A percentile compares a stretch with the other conserved stretches of the same genome.
phyloP scores from a whole-genome alignment of 2,797 vertebrate species.

The Dermochelys coriacea region DNA sequence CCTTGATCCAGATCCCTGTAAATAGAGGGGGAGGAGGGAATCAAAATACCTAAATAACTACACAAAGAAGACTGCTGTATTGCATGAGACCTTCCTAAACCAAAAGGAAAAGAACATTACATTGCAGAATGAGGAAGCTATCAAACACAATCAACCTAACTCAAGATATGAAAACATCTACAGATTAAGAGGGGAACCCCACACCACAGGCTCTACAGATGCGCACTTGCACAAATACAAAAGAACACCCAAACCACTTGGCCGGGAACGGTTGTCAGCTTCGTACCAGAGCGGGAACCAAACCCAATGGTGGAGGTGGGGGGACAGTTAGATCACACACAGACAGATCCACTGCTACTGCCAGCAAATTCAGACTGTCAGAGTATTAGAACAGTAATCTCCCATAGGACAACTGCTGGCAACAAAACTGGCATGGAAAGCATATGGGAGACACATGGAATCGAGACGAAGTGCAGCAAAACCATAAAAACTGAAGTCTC shows the following conservation, averaged over 20 bases:
- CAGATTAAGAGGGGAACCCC: neutral
- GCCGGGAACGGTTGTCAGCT: accelerated
- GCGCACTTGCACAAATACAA: neutral
- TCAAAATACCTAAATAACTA: neutral
- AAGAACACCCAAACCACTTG: neutral
- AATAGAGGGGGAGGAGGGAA: neutral
- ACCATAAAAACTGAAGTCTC: conserved; percentile 29
- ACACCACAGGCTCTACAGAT: neutral
- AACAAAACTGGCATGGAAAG: neutral
- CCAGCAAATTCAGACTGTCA: accelerated
- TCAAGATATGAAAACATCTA: neutral
- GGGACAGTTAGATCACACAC: accelerated
- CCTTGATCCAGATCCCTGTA: accelerated
- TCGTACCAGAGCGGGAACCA: neutral
- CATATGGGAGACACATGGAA: conserved; percentile 43
- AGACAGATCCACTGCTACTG: neutral
- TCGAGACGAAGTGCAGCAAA: conserved; percentile 7
- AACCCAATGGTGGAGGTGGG: neutral
- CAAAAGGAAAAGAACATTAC: neutral
- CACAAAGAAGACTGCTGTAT: neutral
- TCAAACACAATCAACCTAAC: neutral
- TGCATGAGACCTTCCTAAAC: neutral
- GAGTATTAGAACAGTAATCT: neutral
- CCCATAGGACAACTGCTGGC: neutral
- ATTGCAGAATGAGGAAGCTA: neutral